These are phyloP conservation scores for Volucella zonaria DNA, from an alignment of 2,888 invertebrate species.

Conservation along the genomic window DNA sequence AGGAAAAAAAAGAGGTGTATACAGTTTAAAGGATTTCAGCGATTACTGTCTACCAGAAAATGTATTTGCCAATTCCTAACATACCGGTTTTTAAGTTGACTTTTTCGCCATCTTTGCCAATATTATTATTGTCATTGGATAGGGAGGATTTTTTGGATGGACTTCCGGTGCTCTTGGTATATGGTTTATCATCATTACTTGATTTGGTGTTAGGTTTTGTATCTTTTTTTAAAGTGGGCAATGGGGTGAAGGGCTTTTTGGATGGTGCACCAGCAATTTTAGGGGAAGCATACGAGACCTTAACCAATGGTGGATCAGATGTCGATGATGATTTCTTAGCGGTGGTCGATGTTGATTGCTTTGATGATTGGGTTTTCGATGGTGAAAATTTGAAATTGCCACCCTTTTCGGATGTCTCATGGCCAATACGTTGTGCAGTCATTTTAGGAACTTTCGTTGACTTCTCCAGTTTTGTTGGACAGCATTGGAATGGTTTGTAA, in stretches of 20 bases:
- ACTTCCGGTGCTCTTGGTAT: conserved; percentile 68
- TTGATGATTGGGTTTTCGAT: conserved; percentile 62
- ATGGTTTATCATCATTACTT: conserved; percentile 75
- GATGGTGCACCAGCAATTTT: conserved; percentile 74
- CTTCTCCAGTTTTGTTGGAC: conserved; percentile 92
- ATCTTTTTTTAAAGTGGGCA: conserved; percentile 65
- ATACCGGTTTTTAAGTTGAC: conserved; percentile 87
- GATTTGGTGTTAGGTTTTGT: conserved; percentile 74
- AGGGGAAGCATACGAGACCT: conserved; percentile 80
- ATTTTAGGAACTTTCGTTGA: conserved; percentile 91
- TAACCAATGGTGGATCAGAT: conserved; percentile 79
- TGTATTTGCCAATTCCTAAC: conserved; percentile 92
- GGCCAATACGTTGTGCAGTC: conserved; percentile 83
- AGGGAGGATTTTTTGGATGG: conserved; percentile 75
- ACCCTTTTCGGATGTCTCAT: conserved; percentile 77
- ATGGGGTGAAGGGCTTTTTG: conserved; percentile 62
- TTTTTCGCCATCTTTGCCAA: conserved; percentile 79
- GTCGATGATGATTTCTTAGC: conserved; percentile 65
- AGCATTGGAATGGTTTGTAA: conserved; percentile 96
- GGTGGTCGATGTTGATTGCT: conserved; percentile 74
- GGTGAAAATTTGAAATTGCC: conserved; percentile 77
- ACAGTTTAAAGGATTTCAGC: conserved; percentile 75
- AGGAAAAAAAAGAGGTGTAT: conserved; percentile 79
- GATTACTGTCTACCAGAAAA: conserved; percentile 89
- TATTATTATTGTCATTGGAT: conserved; percentile 76